These are phyloP conservation scores for Philaenus spumarius DNA, from an alignment of 1,140 invertebrate genomes.

Conservation along the genomic window DNA sequence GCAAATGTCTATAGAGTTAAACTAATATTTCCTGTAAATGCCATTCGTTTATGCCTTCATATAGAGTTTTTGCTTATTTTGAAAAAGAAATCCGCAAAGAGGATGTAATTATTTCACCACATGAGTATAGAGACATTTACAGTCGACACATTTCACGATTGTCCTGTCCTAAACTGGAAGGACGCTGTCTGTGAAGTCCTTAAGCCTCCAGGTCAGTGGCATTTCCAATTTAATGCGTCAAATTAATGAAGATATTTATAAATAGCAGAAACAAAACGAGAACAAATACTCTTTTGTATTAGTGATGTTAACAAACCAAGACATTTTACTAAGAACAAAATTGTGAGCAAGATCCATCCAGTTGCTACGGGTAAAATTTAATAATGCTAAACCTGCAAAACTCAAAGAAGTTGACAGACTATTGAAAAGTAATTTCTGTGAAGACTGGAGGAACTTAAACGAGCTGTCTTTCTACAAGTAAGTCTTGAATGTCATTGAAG, in stretches of 20 bases:
- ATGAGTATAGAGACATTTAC: constrained; percentile 17
- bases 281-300: not conserved
- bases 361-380: not conserved
- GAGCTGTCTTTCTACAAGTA: not conserved
- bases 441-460: not conserved
- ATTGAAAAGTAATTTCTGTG: not conserved
- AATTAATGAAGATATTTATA: constrained; percentile 18
- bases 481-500: not conserved
- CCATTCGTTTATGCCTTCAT: constrained; percentile 32
- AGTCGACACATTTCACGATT: constrained; percentile 11
- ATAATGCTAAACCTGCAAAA: no score
- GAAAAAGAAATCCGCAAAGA: constrained; percentile 30
- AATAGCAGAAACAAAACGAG: constrained; percentile 1
- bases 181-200: not conserved
- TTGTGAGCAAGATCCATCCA: not conserved
- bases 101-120: constrained; percentile 21
- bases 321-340: not conserved
- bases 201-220: constrained; percentile 11
- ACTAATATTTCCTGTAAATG: constrained; percentile 26
- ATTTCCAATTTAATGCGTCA: no score
- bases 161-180: constrained; percentile 16
- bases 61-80: constrained; percentile 32
- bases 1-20: constrained; percentile 23
- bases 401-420: no score
- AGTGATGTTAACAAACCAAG: not conserved